Evolutionary conservation across 2,888 invertebrate genomes (phyloP).

Genomic region (Leucophenga maculata): DNA sequence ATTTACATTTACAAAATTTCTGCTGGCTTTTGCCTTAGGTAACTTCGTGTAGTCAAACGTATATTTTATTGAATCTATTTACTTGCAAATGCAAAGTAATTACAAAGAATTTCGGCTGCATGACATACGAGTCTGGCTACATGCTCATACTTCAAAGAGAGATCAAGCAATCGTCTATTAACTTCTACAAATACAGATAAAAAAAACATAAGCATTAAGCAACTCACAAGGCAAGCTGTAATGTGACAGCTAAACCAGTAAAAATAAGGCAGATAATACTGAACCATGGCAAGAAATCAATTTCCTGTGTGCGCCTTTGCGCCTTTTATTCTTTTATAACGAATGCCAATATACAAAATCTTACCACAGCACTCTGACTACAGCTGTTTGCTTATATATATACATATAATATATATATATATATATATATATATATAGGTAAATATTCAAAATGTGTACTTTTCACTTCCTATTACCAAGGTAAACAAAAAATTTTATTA

Average conservation of each 20-base stretch:
- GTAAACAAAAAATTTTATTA: conserved; percentile 66
- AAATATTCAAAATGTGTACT: conserved; percentile 51
- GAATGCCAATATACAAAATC: conserved; percentile 25
- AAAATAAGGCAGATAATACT: conserved; percentile 30
- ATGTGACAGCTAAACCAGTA: conserved; percentile 15
- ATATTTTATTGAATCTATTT: too few species aligned
- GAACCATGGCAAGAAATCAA: conserved; percentile 54
- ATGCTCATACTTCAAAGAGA: too few species aligned
- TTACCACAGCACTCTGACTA: conserved; percentile 22
- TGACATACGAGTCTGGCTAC: too few species aligned
- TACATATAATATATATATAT: conserved; percentile 34
- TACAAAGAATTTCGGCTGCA: too few species aligned
- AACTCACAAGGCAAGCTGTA: neutral
- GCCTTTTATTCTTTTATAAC: conserved; percentile 41
- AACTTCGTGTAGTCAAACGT: too few species aligned
- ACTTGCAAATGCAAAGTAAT: too few species aligned
- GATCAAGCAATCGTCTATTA: conserved; percentile 47
- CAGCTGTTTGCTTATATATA: conserved; percentile 8
- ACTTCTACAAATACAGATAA: conserved; percentile 34
- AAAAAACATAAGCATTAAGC: neutral
- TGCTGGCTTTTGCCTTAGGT: too few species aligned
- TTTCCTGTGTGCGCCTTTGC: conserved; percentile 51
- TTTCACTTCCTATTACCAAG: conserved; percentile 64
- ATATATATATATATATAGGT: neutral
- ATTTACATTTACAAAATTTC: too few species aligned